A percentile compares a stretch with the other conserved stretches of the same genome.
Conservation (phyloP, 2,113 vertebrate species). For the Syrrhaptes paradoxus region DNA sequence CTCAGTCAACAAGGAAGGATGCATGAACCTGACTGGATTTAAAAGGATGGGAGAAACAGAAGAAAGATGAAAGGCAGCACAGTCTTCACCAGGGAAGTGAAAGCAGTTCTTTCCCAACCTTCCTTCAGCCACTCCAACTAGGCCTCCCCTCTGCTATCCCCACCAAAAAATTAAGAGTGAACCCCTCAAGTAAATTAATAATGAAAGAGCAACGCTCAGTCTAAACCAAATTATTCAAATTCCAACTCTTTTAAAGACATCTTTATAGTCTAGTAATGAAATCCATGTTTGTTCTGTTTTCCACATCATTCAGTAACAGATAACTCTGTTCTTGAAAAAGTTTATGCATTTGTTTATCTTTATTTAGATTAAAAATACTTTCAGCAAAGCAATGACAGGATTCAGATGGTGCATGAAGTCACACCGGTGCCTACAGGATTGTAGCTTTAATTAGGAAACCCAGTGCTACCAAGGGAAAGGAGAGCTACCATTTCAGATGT, state of each 20-base stretch:
- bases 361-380: background rate
- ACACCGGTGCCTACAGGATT: background rate
- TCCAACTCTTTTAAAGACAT: background rate
- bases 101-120: background rate
- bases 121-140: background rate
- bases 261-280: background rate
- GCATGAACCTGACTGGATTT: background rate
- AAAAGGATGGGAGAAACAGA: background rate
- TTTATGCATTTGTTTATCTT: background rate
- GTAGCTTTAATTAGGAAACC: background rate
- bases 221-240: background rate
- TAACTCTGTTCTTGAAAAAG: background rate
- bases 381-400: background rate
- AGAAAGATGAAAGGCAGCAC: background rate
- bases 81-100: background rate
- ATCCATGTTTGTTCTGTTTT: background rate
- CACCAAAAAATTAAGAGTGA: background rate
- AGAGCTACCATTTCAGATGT: background rate
- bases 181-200: background rate
- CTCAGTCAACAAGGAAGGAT: background rate
- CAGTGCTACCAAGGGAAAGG: background rate
- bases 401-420: background rate
- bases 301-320: background rate
- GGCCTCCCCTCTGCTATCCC: no score
- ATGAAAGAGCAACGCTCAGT: background rate